These are phyloP conservation scores for Malurus melanocephalus DNA, from an alignment of 2,113 vertebrate species.

Conservation along the genomic window DNA sequence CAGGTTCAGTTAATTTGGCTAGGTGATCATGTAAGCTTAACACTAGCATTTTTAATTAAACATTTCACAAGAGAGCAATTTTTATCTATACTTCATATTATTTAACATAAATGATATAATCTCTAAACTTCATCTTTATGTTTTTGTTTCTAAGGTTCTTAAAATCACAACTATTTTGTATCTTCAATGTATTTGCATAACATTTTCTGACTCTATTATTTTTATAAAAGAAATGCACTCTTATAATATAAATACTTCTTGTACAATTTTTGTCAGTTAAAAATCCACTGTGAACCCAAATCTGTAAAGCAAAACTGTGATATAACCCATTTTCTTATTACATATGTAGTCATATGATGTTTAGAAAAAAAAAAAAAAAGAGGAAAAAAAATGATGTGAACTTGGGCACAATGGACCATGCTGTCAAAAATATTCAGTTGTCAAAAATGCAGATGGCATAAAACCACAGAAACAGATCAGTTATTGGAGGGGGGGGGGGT, in stretches of 20 bases:
- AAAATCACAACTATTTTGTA: not conserved
- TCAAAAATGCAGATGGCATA: conserved; percentile 65
- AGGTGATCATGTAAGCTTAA: not conserved
- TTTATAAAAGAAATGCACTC: not conserved
- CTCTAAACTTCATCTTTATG: not conserved
- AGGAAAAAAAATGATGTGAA: conserved; percentile 13
- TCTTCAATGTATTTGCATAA: not conserved
- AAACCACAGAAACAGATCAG: conserved; percentile 41
- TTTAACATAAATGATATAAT: not conserved
- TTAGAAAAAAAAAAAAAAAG: not conserved
- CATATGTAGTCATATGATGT: not conserved
- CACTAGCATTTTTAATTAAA: not conserved
- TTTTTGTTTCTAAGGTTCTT: not conserved
- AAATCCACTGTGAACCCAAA: not conserved
- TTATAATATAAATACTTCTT: not conserved
- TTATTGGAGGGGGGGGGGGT: not conserved
- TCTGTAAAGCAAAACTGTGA: not conserved
- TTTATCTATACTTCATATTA: not conserved
- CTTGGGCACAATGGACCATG: conserved; percentile 43
- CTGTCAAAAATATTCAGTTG: conserved; percentile 60
- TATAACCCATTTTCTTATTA: not conserved
- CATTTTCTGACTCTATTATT: not conserved
- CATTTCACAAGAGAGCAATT: not conserved
- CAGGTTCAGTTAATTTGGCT: not conserved
- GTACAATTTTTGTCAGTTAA: not conserved